phyloP scores from a whole-genome alignment of 2,888 invertebrate species.

The Pristionchus entomophagus region DNA sequence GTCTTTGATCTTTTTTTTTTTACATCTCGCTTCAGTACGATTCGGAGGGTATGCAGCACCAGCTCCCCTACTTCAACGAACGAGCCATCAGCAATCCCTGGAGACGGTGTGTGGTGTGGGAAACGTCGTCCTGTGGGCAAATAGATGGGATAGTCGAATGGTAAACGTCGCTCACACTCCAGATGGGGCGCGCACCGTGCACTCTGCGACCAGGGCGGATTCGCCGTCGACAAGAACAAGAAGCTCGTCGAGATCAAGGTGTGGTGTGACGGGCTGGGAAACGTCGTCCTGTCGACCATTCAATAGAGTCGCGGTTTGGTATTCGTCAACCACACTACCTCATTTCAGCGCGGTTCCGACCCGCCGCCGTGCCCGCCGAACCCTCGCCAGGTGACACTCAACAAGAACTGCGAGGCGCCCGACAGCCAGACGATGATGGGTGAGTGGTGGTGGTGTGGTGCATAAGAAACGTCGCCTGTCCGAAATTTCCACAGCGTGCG shows the following conservation, averaged over 20 bases:
- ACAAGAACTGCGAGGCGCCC: constrained; percentile 21
- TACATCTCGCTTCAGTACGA: background rate
- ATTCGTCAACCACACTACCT: background rate
- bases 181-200: constrained; percentile 20
- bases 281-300: constrained; percentile 19
- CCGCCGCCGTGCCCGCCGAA: background rate
- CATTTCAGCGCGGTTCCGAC: constrained; percentile 22
- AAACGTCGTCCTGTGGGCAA: constrained; percentile 2
- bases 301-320: background rate
- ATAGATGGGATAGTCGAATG: background rate
- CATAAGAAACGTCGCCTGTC: constrained; percentile 34
- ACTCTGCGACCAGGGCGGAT: constrained; percentile 21
- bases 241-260: constrained; percentile 23
- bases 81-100: constrained; percentile 20
- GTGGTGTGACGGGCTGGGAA: background rate
- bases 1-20: background rate
- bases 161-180: background rate
- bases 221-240: constrained; percentile 24
- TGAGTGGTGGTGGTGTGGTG: constrained; percentile 21
- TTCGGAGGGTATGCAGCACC: background rate
- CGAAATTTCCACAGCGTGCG: background rate
- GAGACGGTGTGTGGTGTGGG: constrained; percentile 15
- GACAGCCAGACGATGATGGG: constrained; percentile 25
- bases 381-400: background rate
- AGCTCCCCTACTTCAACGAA: background rate